Percentiles rank a stretch among this genome's conserved stretches.
These are phyloP conservation scores for Falco columbarius DNA, from an alignment of 2,797 vertebrate species.

Conservation along the genomic window DNA sequence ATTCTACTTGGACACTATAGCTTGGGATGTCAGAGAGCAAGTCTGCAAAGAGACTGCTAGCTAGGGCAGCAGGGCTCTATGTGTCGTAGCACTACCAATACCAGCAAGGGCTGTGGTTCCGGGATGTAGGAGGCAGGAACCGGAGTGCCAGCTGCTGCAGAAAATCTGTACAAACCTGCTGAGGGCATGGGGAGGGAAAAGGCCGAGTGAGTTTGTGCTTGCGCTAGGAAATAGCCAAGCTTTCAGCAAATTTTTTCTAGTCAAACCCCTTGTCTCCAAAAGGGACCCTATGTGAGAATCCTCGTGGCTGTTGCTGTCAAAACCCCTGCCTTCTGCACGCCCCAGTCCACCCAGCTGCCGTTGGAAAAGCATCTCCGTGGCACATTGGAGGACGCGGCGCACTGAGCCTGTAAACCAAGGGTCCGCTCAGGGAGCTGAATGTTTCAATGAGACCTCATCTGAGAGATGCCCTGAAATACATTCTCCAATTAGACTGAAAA, in stretches of 20 bases:
- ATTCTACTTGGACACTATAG: not conserved
- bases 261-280: not conserved
- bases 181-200: not conserved
- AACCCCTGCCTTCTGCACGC: not conserved
- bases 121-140: not conserved
- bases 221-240: not conserved
- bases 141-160: not conserved
- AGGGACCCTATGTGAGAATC: not conserved
- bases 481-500: not conserved
- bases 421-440: not conserved
- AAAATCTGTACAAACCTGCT: not conserved
- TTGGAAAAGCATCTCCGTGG: not conserved
- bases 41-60: not conserved
- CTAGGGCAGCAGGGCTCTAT: not conserved
- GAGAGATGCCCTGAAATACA: not conserved
- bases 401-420: not conserved
- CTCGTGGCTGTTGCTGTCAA: not conserved
- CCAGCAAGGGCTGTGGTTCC: not conserved
- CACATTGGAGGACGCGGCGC: fast-evolving
- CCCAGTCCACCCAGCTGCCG: fast-evolving
- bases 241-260: not conserved
- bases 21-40: not conserved
- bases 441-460: not conserved
- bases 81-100: not conserved
- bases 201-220: not conserved